Evolutionary conservation across 2,113 vertebrate species (phyloP).

Genomic region (Odocoileus virginianus): DNA sequence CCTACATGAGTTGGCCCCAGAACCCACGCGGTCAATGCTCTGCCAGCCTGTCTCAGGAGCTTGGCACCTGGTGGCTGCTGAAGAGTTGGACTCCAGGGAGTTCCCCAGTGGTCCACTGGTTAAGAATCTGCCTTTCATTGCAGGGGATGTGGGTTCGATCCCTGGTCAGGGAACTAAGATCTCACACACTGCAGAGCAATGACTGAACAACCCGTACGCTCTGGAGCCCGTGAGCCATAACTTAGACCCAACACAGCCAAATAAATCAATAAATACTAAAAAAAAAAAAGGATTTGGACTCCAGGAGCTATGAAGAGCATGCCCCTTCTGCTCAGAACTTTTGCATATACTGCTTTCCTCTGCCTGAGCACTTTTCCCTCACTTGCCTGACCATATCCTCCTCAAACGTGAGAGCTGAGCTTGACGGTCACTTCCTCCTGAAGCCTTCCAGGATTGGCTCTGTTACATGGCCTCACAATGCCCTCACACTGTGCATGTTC

Average conservation of each 20-base stretch:
- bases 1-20: too few relatives aligned
- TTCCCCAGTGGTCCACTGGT: not conserved
- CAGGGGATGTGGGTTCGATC: not conserved
- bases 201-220: not conserved
- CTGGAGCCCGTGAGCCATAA: not conserved
- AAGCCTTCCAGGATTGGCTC: not conserved
- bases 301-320: fast-evolving
- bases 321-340: not conserved
- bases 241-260: not conserved
- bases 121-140: not conserved
- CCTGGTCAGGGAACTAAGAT: not conserved
- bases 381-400: not conserved
- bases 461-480: not conserved
- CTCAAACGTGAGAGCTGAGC: not conserved
- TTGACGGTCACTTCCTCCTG: not conserved
- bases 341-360: not conserved
- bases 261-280: not conserved
- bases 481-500: not conserved
- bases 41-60: not conserved
- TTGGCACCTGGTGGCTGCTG: not conserved
- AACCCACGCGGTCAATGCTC: fast-evolving
- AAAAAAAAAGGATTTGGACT: not conserved
- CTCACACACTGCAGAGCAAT: not conserved
- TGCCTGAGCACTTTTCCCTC: not conserved
- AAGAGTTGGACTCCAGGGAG: not conserved